Percentiles rank a stretch among this genome's conserved stretches.
These are phyloP conservation scores for Platysteira castanea DNA, from an alignment of 2,113 vertebrate species.

Conservation along the genomic window DNA sequence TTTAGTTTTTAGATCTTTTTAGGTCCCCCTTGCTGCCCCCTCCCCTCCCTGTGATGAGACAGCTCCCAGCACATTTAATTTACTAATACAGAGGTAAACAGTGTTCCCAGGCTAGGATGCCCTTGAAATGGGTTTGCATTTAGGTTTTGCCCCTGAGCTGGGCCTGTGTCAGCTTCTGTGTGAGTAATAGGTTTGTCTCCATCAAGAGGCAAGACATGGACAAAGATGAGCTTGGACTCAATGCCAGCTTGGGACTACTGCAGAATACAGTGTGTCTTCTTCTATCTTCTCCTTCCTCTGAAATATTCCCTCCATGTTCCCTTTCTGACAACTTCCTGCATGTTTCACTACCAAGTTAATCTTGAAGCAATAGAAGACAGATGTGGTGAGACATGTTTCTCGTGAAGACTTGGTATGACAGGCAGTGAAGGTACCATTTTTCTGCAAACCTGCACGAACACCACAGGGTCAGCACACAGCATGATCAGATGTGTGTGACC, in stretches of 20 bases:
- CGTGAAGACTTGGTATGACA: not conserved
- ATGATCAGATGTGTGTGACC: not conserved
- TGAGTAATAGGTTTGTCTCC: not conserved
- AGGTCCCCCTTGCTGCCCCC: not conserved
- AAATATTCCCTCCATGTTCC: not conserved
- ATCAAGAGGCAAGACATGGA: not conserved
- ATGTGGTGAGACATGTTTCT: not conserved
- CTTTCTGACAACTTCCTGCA: not conserved
- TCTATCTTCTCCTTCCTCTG: not conserved
- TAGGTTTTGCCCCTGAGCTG: not conserved
- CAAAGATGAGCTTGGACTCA: not conserved
- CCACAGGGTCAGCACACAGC: not conserved
- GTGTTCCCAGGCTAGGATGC: rapidly evolving
- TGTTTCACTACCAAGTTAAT: not conserved
- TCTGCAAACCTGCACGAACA: not conserved
- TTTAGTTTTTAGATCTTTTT: not conserved
- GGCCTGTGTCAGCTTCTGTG: not conserved
- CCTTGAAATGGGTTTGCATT: not conserved
- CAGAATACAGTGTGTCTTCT: not conserved
- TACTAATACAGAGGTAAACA: not conserved
- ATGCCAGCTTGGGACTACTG: not conserved
- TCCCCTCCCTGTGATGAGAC: not conserved
- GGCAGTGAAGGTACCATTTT: not conserved
- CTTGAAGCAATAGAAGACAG: not conserved
- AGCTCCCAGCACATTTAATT: not conserved